phyloP scores from a whole-genome alignment of 2,888 invertebrate genomes.

The Therioaphis trifolii region DNA sequence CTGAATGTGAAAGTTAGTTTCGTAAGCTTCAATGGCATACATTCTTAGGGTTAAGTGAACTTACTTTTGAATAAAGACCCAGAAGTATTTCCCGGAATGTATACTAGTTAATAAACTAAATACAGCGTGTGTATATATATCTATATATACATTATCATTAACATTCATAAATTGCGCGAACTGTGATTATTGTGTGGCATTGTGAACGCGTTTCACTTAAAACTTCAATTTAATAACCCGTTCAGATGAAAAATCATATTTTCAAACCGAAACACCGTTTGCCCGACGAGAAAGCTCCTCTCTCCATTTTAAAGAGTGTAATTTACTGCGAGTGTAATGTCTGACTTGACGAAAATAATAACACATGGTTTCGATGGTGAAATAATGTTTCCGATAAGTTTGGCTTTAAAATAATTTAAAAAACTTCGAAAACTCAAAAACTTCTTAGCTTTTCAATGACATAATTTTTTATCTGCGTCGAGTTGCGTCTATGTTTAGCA shows the following conservation, averaged over 20 bases:
- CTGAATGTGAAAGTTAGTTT: slow-evolving; percentile 59
- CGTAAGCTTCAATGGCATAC: slow-evolving; percentile 49
- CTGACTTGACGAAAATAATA: slow-evolving; percentile 2
- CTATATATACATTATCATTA: slow-evolving; percentile 40
- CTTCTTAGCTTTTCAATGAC: too few species aligned
- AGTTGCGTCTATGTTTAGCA: too few species aligned
- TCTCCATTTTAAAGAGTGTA: neutral
- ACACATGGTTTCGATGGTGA: neutral
- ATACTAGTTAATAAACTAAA: slow-evolving; percentile 51
- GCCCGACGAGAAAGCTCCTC: too few species aligned
- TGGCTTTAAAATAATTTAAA: too few species aligned
- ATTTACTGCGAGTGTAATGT: too few species aligned
- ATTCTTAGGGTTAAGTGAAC: slow-evolving; percentile 47
- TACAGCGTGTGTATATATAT: too few species aligned
- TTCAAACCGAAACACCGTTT: neutral
- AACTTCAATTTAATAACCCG: neutral
- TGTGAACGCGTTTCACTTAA: slow-evolving; percentile 11
- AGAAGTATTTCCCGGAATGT: slow-evolving; percentile 30
- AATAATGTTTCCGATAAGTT: too few species aligned
- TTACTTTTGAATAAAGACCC: slow-evolving; percentile 53
- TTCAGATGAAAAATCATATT: neutral
- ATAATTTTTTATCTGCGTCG: too few species aligned
- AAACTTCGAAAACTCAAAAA: too few species aligned
- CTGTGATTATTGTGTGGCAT: neutral
- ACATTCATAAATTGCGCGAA: slow-evolving; percentile 31